These are phyloP conservation scores for Odontomyia ornata DNA, from an alignment of 2,888 invertebrate genomes.

Conservation along the genomic window DNA sequence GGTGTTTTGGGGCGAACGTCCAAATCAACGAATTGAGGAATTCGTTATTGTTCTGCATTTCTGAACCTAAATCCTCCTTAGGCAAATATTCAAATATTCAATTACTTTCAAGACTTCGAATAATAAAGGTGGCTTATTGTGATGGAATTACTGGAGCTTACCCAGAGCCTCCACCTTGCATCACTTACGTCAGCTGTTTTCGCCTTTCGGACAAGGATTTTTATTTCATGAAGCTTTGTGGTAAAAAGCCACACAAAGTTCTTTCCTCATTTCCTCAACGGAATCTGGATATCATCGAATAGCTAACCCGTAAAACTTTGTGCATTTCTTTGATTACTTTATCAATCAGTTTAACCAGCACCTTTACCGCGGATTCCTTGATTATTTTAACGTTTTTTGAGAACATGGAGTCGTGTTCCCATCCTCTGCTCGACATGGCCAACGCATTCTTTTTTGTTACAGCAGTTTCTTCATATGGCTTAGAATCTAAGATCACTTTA, in stretches of 20 bases:
- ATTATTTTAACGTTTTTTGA: background rate
- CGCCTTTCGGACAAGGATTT: conserved; percentile 49
- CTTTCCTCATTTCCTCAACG: conserved; percentile 50
- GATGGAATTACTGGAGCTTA: too few species aligned
- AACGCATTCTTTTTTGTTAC: background rate
- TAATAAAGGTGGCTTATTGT: background rate
- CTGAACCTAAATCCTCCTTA: too few species aligned
- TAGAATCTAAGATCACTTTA: background rate
- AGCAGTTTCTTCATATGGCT: background rate
- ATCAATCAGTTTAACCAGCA: conserved; percentile 47
- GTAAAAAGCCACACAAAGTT: conserved; percentile 46
- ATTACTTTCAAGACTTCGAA: background rate
- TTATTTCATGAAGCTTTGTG: conserved; percentile 42
- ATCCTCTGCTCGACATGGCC: too few species aligned
- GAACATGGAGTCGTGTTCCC: background rate
- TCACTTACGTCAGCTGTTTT: conserved; percentile 49
- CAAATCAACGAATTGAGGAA: background rate
- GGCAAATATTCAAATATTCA: background rate
- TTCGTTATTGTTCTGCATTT: background rate
- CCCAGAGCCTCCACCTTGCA: background rate
- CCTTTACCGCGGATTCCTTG: background rate
- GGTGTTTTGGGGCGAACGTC: too few species aligned
- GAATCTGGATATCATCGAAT: conserved; percentile 52
- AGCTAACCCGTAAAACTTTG: conserved; percentile 54
- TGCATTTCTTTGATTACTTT: conserved; percentile 52